Evolutionary conservation across 2,113 vertebrate genomes (phyloP).

Genomic region (Larimichthys polyactis): DNA sequence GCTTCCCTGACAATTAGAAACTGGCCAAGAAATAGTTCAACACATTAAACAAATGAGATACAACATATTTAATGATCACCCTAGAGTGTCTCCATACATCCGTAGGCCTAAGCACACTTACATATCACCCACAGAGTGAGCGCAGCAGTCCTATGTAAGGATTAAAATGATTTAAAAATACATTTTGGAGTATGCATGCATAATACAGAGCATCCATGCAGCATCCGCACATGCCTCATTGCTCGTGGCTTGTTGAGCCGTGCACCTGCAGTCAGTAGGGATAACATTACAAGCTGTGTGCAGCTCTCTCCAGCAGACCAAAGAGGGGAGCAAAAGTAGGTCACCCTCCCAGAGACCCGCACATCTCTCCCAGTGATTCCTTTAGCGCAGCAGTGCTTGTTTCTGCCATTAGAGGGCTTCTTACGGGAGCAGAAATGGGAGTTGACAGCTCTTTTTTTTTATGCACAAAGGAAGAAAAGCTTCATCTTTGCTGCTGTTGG

Average conservation of each 20-base stretch:
- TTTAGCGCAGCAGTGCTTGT: constrained; percentile 55
- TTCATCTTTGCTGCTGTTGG: background rate
- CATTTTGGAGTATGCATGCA: constrained; percentile 31
- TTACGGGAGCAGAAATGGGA: constrained; percentile 52
- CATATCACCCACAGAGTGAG: background rate
- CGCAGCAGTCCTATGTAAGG: background rate
- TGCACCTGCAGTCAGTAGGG: constrained; percentile 73
- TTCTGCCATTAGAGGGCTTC: constrained; percentile 59
- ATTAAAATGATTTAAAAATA: constrained; percentile 9
- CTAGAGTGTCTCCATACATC: background rate
- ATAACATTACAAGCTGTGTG: constrained; percentile 60
- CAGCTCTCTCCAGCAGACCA: constrained; percentile 55
- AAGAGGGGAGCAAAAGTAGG: constrained; percentile 80
- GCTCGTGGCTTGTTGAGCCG: constrained; percentile 33
- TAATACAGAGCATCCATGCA: constrained; percentile 43
- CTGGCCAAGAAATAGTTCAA: too few species aligned
- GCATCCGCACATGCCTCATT: constrained; percentile 40
- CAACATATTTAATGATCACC: background rate
- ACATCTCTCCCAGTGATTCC: constrained; percentile 59
- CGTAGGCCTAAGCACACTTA: background rate
- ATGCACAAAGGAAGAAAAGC: constrained; percentile 22
- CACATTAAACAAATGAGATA: background rate
- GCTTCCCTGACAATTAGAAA: background rate
- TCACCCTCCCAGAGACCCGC: constrained; percentile 78
- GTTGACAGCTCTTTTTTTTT: constrained; percentile 39